Evolutionary conservation across 2,797 vertebrate species (phyloP).

Genomic region (Tamandua tetradactyla): DNA sequence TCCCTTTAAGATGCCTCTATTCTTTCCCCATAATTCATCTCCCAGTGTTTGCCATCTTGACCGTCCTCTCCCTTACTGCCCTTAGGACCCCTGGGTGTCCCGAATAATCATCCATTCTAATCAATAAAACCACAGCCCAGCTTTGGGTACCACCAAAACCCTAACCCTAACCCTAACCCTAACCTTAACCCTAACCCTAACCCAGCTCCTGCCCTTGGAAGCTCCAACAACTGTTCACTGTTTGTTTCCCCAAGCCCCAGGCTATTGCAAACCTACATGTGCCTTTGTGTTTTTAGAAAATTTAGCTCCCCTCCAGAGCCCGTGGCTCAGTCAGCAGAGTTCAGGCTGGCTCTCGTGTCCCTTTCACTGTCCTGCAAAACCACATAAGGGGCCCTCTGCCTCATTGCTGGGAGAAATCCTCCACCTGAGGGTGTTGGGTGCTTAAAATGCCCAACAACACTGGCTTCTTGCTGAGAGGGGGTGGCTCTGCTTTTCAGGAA

Average conservation of each 20-base stretch:
- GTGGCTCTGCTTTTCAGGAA: neutral
- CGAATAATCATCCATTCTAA: neutral
- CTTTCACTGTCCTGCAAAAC: neutral
- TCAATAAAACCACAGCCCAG: neutral
- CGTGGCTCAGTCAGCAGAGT: too few relatives aligned
- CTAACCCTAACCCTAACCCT: too few relatives aligned
- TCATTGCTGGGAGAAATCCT: fast-evolving
- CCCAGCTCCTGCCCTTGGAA: too few relatives aligned
- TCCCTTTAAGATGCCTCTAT: neutral
- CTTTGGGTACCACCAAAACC: too few relatives aligned
- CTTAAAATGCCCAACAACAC: neutral
- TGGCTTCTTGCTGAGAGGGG: neutral
- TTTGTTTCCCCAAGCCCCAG: neutral
- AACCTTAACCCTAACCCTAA: too few relatives aligned
- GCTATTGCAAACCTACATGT: neutral
- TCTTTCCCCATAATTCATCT: neutral
- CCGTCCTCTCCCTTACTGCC: neutral
- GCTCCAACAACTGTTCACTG: fast-evolving
- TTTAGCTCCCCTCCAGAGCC: neutral
- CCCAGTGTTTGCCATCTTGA: neutral
- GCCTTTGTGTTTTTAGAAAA: neutral
- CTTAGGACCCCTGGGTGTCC: neutral
- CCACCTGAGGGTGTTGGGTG: neutral
- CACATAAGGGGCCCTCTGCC: fast-evolving
- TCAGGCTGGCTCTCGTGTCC: neutral